These are phyloP conservation scores for Scylla paramamosain DNA, from an alignment of 1,140 invertebrate species.

Conservation along the genomic window DNA sequence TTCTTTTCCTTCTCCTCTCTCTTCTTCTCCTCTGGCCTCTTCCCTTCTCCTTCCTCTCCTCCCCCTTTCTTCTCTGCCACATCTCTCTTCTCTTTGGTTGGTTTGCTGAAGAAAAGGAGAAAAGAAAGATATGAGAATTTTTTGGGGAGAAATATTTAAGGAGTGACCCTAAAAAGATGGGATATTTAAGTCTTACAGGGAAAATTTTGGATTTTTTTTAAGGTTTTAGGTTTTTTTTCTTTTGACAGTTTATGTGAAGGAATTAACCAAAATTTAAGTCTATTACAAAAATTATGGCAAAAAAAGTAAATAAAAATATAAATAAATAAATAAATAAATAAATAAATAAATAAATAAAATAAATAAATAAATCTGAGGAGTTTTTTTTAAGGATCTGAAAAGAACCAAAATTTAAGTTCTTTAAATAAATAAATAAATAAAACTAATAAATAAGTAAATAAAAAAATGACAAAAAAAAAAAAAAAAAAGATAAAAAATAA, in stretches of 20 bases:
- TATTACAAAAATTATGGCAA: background rate
- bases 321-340: no score
- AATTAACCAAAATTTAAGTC: background rate
- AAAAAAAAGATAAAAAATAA: no score
- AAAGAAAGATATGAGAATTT: background rate
- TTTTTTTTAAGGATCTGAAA: no score
- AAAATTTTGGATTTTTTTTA: background rate
- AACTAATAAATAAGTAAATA: no score
- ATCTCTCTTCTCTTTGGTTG: constrained; percentile 67
- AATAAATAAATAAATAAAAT: no score
- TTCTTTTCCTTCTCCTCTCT: constrained; percentile 81
- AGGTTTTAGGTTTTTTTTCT: background rate
- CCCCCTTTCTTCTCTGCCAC: constrained; percentile 34
- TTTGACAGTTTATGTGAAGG: background rate
- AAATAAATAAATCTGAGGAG: no score
- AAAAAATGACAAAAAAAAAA: no score
- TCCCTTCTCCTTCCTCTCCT: constrained; percentile 36
- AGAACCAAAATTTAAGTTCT: background rate
- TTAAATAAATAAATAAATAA: background rate
- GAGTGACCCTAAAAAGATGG: background rate
- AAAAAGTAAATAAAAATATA: no score
- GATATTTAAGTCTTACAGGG: no score
- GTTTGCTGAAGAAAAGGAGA: constrained; percentile 74
- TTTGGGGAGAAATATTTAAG: background rate
- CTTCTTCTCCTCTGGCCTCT: constrained; percentile 79